Evolutionary conservation across 2,888 invertebrate genomes (phyloP), one percentile per base, ranked within the genome.

Genomic region (Andricus quercusramuli): DNA sequence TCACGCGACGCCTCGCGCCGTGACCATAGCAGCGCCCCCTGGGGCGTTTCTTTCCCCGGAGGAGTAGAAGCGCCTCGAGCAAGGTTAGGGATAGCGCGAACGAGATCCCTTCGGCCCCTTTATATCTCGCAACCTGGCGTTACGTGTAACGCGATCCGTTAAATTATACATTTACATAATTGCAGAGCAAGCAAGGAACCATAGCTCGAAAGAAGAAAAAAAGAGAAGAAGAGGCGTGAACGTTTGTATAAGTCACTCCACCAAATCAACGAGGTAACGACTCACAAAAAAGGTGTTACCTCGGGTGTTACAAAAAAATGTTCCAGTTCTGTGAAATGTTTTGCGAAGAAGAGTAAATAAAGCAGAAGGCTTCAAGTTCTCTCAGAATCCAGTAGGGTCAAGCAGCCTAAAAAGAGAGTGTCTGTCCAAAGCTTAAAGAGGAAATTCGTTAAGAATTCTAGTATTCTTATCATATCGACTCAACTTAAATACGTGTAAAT

Each of bases 1-100:
- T 85, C 86, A 87, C 86, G 87, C 87, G 79, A 86, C 64, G 59
- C 64, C 77, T 64, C 80, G 78, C 77, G 81, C 65, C 51, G 51
- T 59, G 67, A 68, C 65, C 59, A 29, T 68, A 76, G 62, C 76
- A 77, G 17, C 47, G 17, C 47, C 32, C 59, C 51, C 37, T 25
- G 47, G 67, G 29, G 65, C 79, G 6, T 67, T 44, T 64, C 41
- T 51, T 70, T 44, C 68, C 66, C 51, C 44, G 20, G 65, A 66
- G 65, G 67, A 51, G 17, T 29, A 44, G 22, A 37, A 78, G 59
- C 22, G 20, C 11, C 67, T 51, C 32, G 77, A 59, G 74, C 77
- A 78, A 80, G 78, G 76, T 78, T 80, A 76, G 79, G 78, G 65
- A 80, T 78, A 66, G 56, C 20, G 80, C 80, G 62, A 77, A 79